phyloP scores from a whole-genome alignment of 2,113 vertebrate species.

The Amia ocellicauda region DNA sequence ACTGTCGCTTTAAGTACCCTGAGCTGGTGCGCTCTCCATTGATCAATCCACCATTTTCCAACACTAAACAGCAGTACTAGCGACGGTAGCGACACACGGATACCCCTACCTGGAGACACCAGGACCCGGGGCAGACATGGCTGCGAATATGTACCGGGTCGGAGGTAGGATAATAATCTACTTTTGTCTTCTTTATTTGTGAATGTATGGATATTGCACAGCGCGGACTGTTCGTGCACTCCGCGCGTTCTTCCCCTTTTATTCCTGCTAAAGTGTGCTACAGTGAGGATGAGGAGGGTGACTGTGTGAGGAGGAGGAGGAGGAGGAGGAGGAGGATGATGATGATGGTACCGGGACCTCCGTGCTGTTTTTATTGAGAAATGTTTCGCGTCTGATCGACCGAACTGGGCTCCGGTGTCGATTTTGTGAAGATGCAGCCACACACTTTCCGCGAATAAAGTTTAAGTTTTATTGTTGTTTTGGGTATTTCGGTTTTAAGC shows the following conservation, averaged over 20 bases:
- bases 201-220: conserved; percentile 25
- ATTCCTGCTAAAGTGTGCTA: conserved; percentile 53
- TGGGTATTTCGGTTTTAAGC: neutral
- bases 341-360: conserved; percentile 39
- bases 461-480: conserved; percentile 17
- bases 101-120: conserved; percentile 71
- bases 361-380: conserved; percentile 16
- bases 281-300: conserved; percentile 49
- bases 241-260: conserved; percentile 52
- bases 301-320: conserved; percentile 31
- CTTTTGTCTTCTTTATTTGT: conserved; percentile 17
- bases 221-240: conserved; percentile 31
- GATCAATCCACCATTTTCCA: conserved; percentile 84
- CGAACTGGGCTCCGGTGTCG: neutral
- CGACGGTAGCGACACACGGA: conserved; percentile 50
- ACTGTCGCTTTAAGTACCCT: conserved; percentile 73
- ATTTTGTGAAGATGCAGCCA: neutral
- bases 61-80: conserved; percentile 64
- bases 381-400: neutral
- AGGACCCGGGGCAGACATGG: conserved; percentile 72
- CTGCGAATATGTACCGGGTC: conserved; percentile 83
- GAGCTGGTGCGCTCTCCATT: conserved; percentile 66
- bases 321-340: conserved; percentile 32
- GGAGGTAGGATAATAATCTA: conserved; percentile 63
- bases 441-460: neutral